Evolutionary conservation across 64 coral and sea anemone genomes (phyloP).

Genomic region (Stylophora pistillata): DNA sequence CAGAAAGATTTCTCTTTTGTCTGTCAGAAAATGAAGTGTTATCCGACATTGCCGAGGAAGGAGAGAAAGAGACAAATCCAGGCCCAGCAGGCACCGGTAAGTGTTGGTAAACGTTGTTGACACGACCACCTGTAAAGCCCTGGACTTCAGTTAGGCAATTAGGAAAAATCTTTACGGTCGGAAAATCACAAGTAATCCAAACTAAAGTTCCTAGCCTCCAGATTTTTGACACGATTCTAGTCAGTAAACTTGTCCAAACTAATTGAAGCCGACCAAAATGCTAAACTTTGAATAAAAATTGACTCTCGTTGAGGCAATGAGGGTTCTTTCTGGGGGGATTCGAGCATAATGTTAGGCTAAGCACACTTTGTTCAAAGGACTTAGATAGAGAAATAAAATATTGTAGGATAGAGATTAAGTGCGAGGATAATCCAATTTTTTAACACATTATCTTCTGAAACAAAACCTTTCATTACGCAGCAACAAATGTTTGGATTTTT

Average conservation of each 20-base stretch:
- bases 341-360: too few relatives aligned
- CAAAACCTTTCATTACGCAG: not conserved
- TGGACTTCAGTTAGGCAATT: not conserved
- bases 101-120: conserved; percentile 21
- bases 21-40: conserved; percentile 20
- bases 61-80: not conserved
- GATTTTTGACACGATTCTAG: not conserved
- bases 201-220: too few relatives aligned
- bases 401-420: too few relatives aligned
- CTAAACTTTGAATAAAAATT: too few relatives aligned
- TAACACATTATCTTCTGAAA: not conserved
- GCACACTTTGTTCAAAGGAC: too few relatives aligned
- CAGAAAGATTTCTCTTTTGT: not conserved
- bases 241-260: not conserved
- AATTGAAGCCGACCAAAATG: too few relatives aligned
- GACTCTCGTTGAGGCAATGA: too few relatives aligned
- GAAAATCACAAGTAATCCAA: not conserved
- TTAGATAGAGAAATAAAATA: too few relatives aligned
- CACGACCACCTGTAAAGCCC: conserved; percentile 9
- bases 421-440: too few relatives aligned
- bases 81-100: not conserved
- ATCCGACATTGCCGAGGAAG: not conserved
- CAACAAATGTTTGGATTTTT: not conserved
- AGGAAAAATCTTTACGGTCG: not conserved
- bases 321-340: too few relatives aligned